Base-by-base conservation (phyloP, 2,113 vertebrate genomes). In the Percopsis transmontana region DNA sequence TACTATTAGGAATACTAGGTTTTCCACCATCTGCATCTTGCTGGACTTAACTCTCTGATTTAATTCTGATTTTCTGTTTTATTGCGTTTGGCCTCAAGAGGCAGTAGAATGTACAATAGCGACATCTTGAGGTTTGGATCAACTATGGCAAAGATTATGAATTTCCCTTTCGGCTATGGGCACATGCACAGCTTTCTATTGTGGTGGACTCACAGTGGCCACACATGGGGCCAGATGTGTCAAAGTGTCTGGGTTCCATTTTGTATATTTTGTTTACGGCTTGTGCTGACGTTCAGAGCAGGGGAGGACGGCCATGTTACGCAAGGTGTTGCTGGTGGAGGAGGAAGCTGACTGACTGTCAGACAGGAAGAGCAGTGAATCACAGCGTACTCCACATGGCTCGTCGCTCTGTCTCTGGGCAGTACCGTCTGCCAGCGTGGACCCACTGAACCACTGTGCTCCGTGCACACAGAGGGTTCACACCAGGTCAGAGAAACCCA, bases 371-470 rank as follows among this genome's bases (percentile, higher is more conserved):
- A 65, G 40, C 70, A 75, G 19, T 54, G 59, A 48, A 16, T 7
- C 59, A 38, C 42, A 38, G 51, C 14, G 52, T 23, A 19, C 18
- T 38, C 42, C 33, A 50, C 57, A 13, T 69, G 63, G 44, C 59
- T 56, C 27, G 27, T 40, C 39, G 11, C 59, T 80, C 50, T 4
- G 61, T 62, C 44, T 77, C 65, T 60, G 70, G 42, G 40, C 58
- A 44, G 70, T 56, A 9, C 14, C 10, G 62, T 68, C 68, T 80
- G 72, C 72, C 50, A 79, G 78, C 51, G 62, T 0, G 66, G 51
- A 79, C 78, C 56, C 57, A 59, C 41, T 73, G 68, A 72, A 70
- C 72, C 63, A 51, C 45, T 1, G 24, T 24, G 21, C 54, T 47
- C 33, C 0, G 8, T 15, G 0, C 62, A 56, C n/a, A 54, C 68